Evolutionary conservation across 2,113 vertebrate species (phyloP).

Genomic region (Nothobranchius kuhntae): DNA sequence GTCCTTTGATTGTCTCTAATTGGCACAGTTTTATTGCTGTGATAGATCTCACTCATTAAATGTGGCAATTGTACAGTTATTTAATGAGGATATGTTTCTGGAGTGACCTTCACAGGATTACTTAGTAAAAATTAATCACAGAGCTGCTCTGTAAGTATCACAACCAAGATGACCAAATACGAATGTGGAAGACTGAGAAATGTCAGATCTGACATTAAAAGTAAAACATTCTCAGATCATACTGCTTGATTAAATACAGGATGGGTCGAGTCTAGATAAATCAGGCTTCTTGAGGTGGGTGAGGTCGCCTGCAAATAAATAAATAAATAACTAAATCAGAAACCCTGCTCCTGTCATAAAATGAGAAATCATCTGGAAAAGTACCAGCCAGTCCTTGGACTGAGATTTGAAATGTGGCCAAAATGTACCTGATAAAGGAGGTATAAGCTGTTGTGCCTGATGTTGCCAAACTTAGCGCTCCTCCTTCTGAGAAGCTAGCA

Average conservation of each 20-base stretch:
- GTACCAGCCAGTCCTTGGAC: slow-evolving; percentile 8
- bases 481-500: slow-evolving; percentile 6
- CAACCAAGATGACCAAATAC: neutral
- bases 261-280: slow-evolving; percentile 12
- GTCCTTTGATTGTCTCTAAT: slow-evolving; percentile 3
- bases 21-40: neutral
- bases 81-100: slow-evolving; percentile 7
- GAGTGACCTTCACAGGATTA: slow-evolving; percentile 9
- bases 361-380: slow-evolving; percentile 28
- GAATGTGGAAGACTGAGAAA: neutral
- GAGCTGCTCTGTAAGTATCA: neutral
- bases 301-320: neutral
- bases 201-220: neutral
- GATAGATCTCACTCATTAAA: slow-evolving; percentile 20
- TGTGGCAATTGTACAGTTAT: slow-evolving; percentile 15
- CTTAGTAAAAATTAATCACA: slow-evolving; percentile 5
- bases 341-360: slow-evolving; percentile 15
- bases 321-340: slow-evolving; percentile 4
- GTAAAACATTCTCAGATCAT: neutral
- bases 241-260: slow-evolving; percentile 6
- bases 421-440: slow-evolving; percentile 35
- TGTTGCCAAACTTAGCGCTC: slow-evolving; percentile 9
- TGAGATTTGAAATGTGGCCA: slow-evolving; percentile 27
- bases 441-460: slow-evolving; percentile 42
- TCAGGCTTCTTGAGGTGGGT: neutral